Evolutionary conservation across 2,888 invertebrate species (phyloP).

Genomic region (Tipula helvola): DNA sequence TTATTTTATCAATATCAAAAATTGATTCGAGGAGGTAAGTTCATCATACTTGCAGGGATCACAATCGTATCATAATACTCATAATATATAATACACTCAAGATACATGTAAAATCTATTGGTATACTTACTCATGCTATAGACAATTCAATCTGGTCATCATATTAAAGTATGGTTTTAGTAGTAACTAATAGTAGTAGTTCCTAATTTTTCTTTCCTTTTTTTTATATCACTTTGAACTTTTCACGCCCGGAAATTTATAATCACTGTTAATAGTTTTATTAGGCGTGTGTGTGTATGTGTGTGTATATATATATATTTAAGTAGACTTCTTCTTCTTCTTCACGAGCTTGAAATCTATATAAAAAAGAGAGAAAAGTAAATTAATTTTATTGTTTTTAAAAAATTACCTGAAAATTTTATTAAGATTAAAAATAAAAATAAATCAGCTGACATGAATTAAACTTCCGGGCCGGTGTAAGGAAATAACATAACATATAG

Average conservation of each 20-base stretch:
- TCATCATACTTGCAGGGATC: background rate
- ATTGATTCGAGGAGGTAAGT: background rate
- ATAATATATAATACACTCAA: background rate
- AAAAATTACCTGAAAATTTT: background rate
- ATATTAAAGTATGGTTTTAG: background rate
- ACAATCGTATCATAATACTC: background rate
- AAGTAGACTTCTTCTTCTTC: background rate
- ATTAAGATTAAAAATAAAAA: background rate
- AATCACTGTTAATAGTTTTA: background rate
- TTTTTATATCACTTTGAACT: background rate
- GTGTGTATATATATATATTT: no score
- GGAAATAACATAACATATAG: background rate
- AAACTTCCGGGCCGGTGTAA: background rate
- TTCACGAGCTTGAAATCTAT: background rate
- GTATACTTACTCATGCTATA: background rate
- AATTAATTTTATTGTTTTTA: background rate
- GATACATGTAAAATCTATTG: background rate
- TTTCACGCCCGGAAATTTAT: background rate
- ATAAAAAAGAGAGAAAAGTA: background rate
- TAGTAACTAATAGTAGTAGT: background rate
- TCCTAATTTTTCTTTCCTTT: background rate
- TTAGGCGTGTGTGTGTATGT: background rate
- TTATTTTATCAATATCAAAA: conserved; percentile 4
- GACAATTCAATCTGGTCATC: background rate
- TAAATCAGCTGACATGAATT: background rate